Evolutionary conservation across 2,888 invertebrate genomes (phyloP).

Genomic region (Ornithoptera priamus): DNA sequence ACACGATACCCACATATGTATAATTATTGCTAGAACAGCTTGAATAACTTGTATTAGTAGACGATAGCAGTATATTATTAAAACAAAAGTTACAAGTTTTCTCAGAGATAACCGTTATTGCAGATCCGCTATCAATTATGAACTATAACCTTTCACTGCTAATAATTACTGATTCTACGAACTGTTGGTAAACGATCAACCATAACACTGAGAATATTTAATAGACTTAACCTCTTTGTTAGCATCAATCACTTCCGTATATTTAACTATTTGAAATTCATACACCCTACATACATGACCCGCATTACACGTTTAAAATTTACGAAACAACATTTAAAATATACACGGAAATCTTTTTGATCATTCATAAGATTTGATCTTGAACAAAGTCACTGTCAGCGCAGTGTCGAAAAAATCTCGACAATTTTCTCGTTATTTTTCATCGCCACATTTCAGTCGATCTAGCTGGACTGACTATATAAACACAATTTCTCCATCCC

Average conservation of each 20-base stretch:
- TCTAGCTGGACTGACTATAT: too few species aligned
- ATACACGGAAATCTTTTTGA: too few species aligned
- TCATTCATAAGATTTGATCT: too few species aligned
- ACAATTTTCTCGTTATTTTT: too few species aligned
- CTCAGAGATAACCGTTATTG: conserved; percentile 1
- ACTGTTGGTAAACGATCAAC: conserved; percentile 2
- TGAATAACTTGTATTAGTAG: background rate
- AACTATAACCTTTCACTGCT: conserved; percentile 1
- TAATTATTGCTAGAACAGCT: conserved; percentile 1
- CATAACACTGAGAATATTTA: background rate
- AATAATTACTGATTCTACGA: conserved; percentile 1
- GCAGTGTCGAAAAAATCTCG: too few species aligned
- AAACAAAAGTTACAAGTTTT: conserved; percentile 2
- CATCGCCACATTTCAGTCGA: too few species aligned
- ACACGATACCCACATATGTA: background rate
- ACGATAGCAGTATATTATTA: conserved; percentile 2
- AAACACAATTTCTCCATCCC: too few species aligned
- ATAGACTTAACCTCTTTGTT: background rate
- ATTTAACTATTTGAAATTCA: too few species aligned
- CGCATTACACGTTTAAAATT: too few species aligned
- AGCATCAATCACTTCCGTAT: background rate
- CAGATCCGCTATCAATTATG: conserved; percentile 1
- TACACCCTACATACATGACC: too few species aligned
- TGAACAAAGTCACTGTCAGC: too few species aligned
- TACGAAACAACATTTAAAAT: too few species aligned